Evolutionary conservation across 2,888 invertebrate species (phyloP), one percentile per base, ranked within the genome.

Genomic region (Nineta flava): DNA sequence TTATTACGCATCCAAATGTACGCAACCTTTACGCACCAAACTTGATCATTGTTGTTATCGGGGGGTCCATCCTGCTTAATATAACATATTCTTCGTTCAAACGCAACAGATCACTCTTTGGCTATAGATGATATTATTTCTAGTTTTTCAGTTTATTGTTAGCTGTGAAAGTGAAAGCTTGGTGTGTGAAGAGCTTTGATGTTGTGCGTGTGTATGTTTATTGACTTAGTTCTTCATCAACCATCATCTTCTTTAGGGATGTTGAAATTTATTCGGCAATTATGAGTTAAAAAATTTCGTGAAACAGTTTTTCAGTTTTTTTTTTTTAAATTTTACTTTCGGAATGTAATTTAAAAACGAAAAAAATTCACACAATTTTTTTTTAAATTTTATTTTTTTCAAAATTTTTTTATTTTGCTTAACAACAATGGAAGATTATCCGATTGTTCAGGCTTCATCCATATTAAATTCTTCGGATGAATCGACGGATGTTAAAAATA

Each of bases 21-120:
- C 44, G 44, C 26, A 44, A 44, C 44, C 44, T 47, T 47, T 47
- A 47, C 47, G 47, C 47, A 47, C 47, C 38, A 26, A 47, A 35
- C 47, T 47, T 34, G 47, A 47, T 47, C 44, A 44, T 44, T 26
- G 44, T 44, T 44, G 26, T 19, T 21, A 13, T 42, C 10, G 42
- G 17, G 44, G 44, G 44, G 44, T 21, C 9, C 26, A 26, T 26
- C 26, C 13, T 44, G 13, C 26, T 13, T 7, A 19, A 21, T 19
- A 7, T 26, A 26, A 13, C 15, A 12, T 2, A 19, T 16, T 17
- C 19, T 19, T 19, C 42, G 16, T 15, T 15, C 38, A 38, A 16
- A 42, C 42, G 42, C 42, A 42, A 16, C 42, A 16, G 42, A 15
- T 15, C 16, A n/a, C 13, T 9, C 17, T 26, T 26, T 26, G 16